Percentiles rank a stretch among this genome's conserved stretches.
phyloP scores from a whole-genome alignment of 2,797 vertebrate genomes.

The Thunnus albacares region DNA sequence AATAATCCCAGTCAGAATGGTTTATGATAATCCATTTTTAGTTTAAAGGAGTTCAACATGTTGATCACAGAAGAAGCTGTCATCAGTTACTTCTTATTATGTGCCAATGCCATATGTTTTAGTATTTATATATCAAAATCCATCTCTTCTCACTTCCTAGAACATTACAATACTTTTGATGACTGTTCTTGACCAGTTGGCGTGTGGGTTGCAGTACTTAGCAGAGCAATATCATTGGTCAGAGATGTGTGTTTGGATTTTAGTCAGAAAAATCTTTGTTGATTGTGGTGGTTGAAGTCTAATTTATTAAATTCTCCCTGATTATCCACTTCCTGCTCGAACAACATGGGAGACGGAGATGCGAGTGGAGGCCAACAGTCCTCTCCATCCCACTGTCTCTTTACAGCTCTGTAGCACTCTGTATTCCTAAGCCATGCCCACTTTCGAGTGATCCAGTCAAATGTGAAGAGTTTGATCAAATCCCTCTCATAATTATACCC shows the following conservation, averaged over 20 bases:
- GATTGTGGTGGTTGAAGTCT: background rate
- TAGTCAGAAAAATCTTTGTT: background rate
- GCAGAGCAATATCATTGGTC: too few relatives aligned
- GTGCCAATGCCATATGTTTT: too few relatives aligned
- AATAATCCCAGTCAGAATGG: too few relatives aligned
- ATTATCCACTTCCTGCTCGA: background rate
- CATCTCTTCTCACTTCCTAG: too few relatives aligned
- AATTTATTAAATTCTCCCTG: background rate
- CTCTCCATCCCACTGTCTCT: background rate
- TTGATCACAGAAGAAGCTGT: too few relatives aligned
- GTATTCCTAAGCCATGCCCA: background rate
- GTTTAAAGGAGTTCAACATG: too few relatives aligned
- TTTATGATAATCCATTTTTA: too few relatives aligned
- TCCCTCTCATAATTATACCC: background rate
- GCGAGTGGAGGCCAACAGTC: background rate
- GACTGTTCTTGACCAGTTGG: background rate
- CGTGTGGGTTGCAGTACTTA: background rate
- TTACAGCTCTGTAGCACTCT: background rate
- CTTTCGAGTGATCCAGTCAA: background rate
- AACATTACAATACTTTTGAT: too few relatives aligned
- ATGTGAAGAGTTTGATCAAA: background rate
- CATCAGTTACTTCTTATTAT: too few relatives aligned
- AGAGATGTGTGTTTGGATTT: background rate
- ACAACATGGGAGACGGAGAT: too few relatives aligned
- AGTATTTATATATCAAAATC: too few relatives aligned